These are phyloP conservation scores for Meloe dianella DNA, from an alignment of 2,888 invertebrate genomes.

Conservation along the genomic window DNA sequence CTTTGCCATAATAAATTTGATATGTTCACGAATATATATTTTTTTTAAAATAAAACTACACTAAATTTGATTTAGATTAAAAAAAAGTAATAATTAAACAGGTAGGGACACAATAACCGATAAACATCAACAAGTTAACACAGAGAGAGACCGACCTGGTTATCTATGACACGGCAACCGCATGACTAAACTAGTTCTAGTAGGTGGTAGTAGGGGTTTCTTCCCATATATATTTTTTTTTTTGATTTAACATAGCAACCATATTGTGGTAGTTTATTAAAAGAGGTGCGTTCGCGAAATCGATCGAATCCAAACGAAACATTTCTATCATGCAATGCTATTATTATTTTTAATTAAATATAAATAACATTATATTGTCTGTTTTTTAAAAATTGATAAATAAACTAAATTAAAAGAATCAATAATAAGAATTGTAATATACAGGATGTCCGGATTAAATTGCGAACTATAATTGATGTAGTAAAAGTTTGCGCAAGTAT, in stretches of 20 bases:
- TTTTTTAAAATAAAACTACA: no score
- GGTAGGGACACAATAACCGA: not conserved
- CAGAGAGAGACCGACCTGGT: not conserved
- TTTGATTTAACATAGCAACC: conserved; percentile 11
- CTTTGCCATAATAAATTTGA: conserved; percentile 9
- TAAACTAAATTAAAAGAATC: no score
- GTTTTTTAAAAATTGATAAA: no score
- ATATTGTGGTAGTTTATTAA: conserved; percentile 22
- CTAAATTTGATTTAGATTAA: not conserved
- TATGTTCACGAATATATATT: no score
- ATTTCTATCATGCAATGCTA: not conserved
- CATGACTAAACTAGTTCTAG: not conserved
- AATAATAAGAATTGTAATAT: no score
- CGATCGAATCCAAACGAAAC: conserved; percentile 29
- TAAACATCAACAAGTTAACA: conserved; percentile 2
- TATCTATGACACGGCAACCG: not conserved
- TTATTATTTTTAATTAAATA: not conserved
- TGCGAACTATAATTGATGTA: no score
- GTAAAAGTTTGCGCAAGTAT: no score
- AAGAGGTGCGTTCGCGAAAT: conserved; percentile 30
- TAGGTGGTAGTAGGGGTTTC: conserved; percentile 1
- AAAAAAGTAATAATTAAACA: not conserved
- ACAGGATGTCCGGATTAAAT: no score
- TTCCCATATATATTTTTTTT: not conserved
- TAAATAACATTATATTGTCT: no score